These are phyloP conservation scores for Pelmatolapia mariae DNA, from an alignment of 2,113 vertebrate species.

Conservation along the genomic window DNA sequence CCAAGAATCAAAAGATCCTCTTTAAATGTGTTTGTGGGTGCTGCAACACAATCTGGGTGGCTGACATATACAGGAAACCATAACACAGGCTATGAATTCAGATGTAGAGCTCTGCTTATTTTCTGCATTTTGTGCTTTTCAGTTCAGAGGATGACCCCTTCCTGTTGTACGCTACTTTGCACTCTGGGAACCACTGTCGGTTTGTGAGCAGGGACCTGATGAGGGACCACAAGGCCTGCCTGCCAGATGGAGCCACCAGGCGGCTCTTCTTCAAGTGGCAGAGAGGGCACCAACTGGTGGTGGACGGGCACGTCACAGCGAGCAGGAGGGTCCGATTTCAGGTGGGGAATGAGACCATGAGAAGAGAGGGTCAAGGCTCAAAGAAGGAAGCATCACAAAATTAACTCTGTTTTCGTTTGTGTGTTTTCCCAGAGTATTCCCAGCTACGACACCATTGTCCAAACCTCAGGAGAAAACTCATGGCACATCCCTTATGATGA, in stretches of 20 bases:
- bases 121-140: background rate
- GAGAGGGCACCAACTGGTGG: constrained; percentile 84
- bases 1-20: background rate
- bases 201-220: constrained; percentile 91
- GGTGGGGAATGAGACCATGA: constrained; percentile 67
- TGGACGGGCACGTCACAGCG: constrained; percentile 10
- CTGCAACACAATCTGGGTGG: background rate
- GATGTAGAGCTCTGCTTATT: background rate
- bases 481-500: constrained; percentile 96
- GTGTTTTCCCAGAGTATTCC: constrained; percentile 65
- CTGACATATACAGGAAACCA: background rate
- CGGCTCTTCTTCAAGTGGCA: constrained; percentile 97
- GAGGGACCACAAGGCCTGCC: constrained; percentile 93
- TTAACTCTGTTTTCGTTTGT: background rate
- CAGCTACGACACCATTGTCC: constrained; percentile 85
- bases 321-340: constrained; percentile 71
- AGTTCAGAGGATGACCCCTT: constrained; percentile 95
- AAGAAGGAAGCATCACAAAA: background rate
- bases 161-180: constrained; percentile 87
- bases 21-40: background rate
- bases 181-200: constrained; percentile 86
- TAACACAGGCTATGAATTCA: background rate
- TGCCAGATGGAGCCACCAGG: constrained; percentile 67
- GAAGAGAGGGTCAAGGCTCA: background rate
- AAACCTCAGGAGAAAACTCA: constrained; percentile 76